Percentiles rank a stretch among this genome's conserved stretches.
These are phyloP conservation scores for Caenorhabditis panamensis DNA, from an alignment of 2,888 invertebrate species.

Conservation along the genomic window DNA sequence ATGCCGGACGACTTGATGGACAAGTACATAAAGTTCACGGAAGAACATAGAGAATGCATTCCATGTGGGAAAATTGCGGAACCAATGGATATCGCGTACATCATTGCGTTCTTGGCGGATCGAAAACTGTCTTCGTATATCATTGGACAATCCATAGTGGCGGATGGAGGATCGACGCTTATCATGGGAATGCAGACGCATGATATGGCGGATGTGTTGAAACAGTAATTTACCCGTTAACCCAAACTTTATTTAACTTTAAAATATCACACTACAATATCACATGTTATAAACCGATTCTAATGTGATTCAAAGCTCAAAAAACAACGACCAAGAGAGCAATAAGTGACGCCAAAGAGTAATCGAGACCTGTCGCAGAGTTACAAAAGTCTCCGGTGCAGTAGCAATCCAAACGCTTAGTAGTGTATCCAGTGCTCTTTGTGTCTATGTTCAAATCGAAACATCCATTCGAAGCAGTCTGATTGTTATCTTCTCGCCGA, in stretches of 20 bases:
- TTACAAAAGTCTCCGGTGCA: constrained; percentile 39
- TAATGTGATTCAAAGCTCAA: background rate
- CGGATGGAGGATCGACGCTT: constrained; percentile 48
- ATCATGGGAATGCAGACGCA: constrained; percentile 32
- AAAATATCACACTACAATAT: no score
- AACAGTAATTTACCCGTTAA: background rate
- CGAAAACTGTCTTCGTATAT: constrained; percentile 38
- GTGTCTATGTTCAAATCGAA: constrained; percentile 28
- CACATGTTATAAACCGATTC: no score
- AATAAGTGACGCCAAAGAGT: background rate
- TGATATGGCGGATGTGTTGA: constrained; percentile 16
- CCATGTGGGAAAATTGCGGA: constrained; percentile 27
- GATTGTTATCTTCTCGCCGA: constrained; percentile 29
- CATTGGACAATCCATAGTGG: constrained; percentile 45
- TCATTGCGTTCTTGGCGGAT: constrained; percentile 57
- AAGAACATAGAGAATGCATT: constrained; percentile 20
- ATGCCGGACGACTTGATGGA: constrained; percentile 23
- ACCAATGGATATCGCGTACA: constrained; percentile 45
- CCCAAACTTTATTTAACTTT: background rate
- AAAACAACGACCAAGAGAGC: background rate
- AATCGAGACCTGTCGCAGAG: background rate
- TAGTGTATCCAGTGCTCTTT: constrained; percentile 29
- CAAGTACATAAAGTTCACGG: constrained; percentile 7
- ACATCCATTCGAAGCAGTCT: constrained; percentile 12
- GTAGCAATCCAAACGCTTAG: constrained; percentile 39